A percentile compares a stretch with the other conserved stretches of the same genome.
These are phyloP conservation scores for Poecilia velifera DNA, from an alignment of 2,797 vertebrate species.

Conservation along the genomic window DNA sequence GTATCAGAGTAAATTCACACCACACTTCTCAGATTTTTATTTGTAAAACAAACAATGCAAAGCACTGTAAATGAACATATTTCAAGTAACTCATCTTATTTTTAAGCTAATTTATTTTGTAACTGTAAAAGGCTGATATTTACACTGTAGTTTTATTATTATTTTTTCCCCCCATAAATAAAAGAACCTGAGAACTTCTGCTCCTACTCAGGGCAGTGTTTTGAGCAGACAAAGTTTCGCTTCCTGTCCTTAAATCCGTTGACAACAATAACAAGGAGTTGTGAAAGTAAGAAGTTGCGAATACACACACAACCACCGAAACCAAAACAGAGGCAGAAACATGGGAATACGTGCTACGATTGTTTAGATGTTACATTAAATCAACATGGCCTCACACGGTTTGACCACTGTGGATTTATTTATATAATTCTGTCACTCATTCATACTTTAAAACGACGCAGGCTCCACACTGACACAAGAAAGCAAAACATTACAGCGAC, in stretches of 20 bases:
- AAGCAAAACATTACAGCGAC: constrained; percentile 42
- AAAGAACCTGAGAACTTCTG: neutral
- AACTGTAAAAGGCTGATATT: neutral
- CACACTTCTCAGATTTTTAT: neutral
- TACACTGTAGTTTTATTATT: neutral
- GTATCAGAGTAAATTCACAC: neutral
- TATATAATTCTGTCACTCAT: constrained; percentile 50
- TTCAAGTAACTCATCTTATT: neutral
- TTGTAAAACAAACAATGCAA: neutral
- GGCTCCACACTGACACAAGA: constrained; percentile 56
- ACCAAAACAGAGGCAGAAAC: neutral
- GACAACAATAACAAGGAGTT: constrained; percentile 1
- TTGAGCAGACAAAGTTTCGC: constrained; percentile 26
- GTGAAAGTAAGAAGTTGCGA: constrained; percentile 33
- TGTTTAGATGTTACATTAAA: neutral
- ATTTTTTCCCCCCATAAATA: neutral
- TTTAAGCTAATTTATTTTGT: neutral
- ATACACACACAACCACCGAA: neutral
- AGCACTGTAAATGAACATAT: neutral
- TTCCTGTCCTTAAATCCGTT: constrained; percentile 22
- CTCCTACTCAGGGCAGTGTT: neutral
- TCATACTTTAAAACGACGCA: constrained; percentile 57
- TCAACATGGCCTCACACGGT: neutral
- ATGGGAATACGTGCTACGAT: neutral
- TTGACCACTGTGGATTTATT: constrained; percentile 61